Base-by-base conservation (phyloP, 2,888 invertebrate species). In the Nephrotoma guestfalica region DNA sequence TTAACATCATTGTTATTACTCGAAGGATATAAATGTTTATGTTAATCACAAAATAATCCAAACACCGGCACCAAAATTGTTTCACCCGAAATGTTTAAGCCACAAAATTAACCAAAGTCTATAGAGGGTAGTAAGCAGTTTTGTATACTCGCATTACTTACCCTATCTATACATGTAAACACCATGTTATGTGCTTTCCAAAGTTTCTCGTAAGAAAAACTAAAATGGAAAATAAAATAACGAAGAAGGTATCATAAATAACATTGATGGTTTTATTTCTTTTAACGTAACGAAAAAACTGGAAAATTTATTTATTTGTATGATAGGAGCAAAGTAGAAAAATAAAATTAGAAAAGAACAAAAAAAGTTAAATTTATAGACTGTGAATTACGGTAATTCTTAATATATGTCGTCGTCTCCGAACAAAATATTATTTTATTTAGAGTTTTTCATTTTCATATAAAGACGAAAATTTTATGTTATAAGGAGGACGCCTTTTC, bases 351-450 rank as follows among this genome's bases (percentile, higher is more conserved):
- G 41, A 41, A 84, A 43, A 43, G 85, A 84, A 41, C 13, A 41
- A 41, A 84, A 41, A 84, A 84, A 84, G 41, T 41, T 41, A 41
- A 84, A 85, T 85, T 85, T 85, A 85, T 85, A 85, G 85, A 85
- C 85, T 85, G 85, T 85, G 85, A 85, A 85, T 85, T 85, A 85
- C 85, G 85, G 85, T 85, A 85, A 85, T 85, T 85, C 85, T 43
- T 85, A 85, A 85, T 85, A 85, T 85, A 85, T 85, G 85, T 85
- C 85, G 85, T 85, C 85, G 84, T 84, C 84, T 84, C 41, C 7
- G n/a, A 84, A 84, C 15, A 84, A 41, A 84, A 41, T 41, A 84
- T 41, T 84, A 84, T 84, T 84, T 84, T 84, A 41, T 84, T 84
- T 71, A 71, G 71, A 71, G 71, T 30, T 71, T 71, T 71, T 71